A percentile compares a stretch with the other conserved stretches of the same genome.
Conservation (phyloP, 2,113 vertebrate species). For the Toxotes chatareus region DNA sequence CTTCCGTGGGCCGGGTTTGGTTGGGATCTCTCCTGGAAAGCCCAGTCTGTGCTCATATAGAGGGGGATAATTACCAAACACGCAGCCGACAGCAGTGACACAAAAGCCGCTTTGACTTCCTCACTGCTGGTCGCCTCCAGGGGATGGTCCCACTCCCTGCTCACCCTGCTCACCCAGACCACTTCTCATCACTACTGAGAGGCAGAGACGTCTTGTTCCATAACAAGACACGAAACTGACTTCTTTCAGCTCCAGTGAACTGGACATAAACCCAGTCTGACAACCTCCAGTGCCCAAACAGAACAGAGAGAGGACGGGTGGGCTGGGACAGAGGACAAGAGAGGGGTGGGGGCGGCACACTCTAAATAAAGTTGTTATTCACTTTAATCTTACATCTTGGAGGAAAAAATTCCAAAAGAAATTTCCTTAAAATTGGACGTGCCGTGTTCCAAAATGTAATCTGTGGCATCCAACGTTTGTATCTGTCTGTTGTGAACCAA, state of each 20-base stretch:
- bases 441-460: slow-evolving; percentile 4
- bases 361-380: slow-evolving; percentile 82
- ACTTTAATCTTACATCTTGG: slow-evolving; percentile 48
- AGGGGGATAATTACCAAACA: slow-evolving; percentile 86
- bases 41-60: slow-evolving; percentile 72
- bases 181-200: slow-evolving; percentile 79
- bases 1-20: slow-evolving; percentile 65
- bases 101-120: slow-evolving; percentile 88
- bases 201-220: slow-evolving; percentile 86
- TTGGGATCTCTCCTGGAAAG: slow-evolving; percentile 74
- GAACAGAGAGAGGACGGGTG: slow-evolving; percentile 79
- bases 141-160: slow-evolving; percentile 73
- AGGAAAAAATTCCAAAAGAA: slow-evolving; percentile 15
- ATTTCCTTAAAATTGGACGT: slow-evolving; percentile 5
- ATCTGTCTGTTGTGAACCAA: slow-evolving; percentile 74
- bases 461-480: slow-evolving; percentile 19
- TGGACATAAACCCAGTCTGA: slow-evolving; percentile 85
- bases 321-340: slow-evolving; percentile 66
- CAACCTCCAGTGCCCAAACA: slow-evolving; percentile 84
- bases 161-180: slow-evolving; percentile 70
- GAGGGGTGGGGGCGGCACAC: slow-evolving; percentile 70
- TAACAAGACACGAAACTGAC: slow-evolving; percentile 89
- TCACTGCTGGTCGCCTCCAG: slow-evolving; percentile 83
- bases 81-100: slow-evolving; percentile 80
- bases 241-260: slow-evolving; percentile 90